Base-by-base conservation (phyloP, 2,113 vertebrate genomes). In the Colistium nudipinnis region DNA sequence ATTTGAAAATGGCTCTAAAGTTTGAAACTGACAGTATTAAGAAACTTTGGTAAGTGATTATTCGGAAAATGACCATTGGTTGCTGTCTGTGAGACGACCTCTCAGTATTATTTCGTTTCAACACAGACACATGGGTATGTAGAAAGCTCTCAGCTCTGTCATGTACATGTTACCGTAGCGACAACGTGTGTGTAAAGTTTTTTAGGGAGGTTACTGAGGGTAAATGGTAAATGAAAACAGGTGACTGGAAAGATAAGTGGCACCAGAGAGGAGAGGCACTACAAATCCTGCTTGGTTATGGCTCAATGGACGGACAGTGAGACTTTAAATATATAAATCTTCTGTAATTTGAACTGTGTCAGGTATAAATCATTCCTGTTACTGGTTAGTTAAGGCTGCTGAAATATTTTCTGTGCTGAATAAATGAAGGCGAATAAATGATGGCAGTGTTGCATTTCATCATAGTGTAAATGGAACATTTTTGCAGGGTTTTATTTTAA, bases 1-100 rank as follows among this genome's bases (percentile, higher is more conserved):
- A 55, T 60, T 71, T 71, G 24, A 61, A 61, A 11, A 72, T 65
- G 52, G 48, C 33, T 43, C 54, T n/a, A 56, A 14, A 14, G 25
- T 65, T 69, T 22, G 19, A 69, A 77, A 62, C 72, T 61, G n/a
- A 51, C 43, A 56, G 16, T 12, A 24, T 67, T 13, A 43, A 52
- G 6, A 43, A 54, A 82, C 83, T 89, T 88, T 87, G 82, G 85
- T 82, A 67, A 55, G 19, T 82, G 49, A 61, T 65, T 62, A 35
- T 64, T 66, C 25, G 41, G 28, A 52, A 64, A 70, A 78, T 64
- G 33, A 65, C 75, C 60, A 71, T 55, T 81, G 67, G 55, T 76
- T 82, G 64, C 55, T 55, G 61, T 54, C 25, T 13, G 27, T 67
- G 43, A 70, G 72, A 66, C 52, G 64, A 64, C 45, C 39, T 47